Conservation (phyloP, 2,888 invertebrate species). For the Tetramorium bicarinatum region DNA sequence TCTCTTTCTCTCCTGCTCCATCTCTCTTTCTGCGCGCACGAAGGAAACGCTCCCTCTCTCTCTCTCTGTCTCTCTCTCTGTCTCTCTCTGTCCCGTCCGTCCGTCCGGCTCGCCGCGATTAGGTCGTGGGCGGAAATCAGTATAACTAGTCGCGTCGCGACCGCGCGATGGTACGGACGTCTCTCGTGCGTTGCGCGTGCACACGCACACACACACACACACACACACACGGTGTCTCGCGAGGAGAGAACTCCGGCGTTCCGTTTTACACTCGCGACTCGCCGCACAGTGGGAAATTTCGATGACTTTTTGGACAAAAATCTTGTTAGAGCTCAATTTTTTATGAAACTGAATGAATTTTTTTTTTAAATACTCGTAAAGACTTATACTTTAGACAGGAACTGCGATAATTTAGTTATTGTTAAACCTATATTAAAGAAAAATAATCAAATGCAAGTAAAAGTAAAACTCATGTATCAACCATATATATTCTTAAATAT, state of each 20-base stretch:
- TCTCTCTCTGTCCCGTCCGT: slow-evolving; percentile 18
- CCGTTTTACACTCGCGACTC: slow-evolving; percentile 1
- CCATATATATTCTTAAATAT: no score
- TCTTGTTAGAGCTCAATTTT: no score
- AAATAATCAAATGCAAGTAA: no score
- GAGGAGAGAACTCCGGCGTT: background rate
- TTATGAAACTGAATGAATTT: no score
- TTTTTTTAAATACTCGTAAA: no score
- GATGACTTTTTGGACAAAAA: no score
- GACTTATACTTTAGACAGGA: no score
- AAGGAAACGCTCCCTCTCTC: slow-evolving; percentile 36
- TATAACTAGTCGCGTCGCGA: slow-evolving; percentile 81
- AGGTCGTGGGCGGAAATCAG: slow-evolving; percentile 83
- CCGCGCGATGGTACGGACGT: slow-evolving; percentile 69
- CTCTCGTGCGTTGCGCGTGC: slow-evolving; percentile 1
- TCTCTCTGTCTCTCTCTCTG: background rate
- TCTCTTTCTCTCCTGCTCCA: slow-evolving; percentile 29
- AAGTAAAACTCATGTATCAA: no score
- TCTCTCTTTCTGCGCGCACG: background rate
- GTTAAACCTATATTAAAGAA: no score
- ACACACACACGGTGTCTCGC: slow-evolving; percentile 5
- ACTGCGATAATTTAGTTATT: no score
- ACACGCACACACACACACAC: background rate
- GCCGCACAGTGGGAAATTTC: no score
- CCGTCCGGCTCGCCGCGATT: slow-evolving; percentile 62